Base-by-base conservation (phyloP, 2,888 invertebrate genomes). In the Belgica antarctica region DNA sequence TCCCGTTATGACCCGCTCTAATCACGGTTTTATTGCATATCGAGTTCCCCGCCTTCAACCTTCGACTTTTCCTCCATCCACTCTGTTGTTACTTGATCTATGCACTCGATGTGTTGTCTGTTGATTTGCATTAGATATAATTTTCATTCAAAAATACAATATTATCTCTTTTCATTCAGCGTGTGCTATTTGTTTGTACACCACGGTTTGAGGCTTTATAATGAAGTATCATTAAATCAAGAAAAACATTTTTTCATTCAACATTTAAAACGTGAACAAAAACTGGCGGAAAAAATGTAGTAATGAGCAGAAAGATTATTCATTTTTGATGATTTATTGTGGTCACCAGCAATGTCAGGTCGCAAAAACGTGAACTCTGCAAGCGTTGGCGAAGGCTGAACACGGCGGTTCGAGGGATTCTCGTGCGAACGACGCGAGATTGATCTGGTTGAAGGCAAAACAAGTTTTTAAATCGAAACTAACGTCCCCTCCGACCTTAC, bases 201-300 rank as follows among this genome's bases (percentile, higher is more conserved):
- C 41, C 41, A 10, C 41, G n/a, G 41, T 41, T n/a, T 15, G 41
- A 41, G 41, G 41, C 15, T 41, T 41, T 41, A n/a, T 41, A 41
- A 41, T 41, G n/a, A 41, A 41, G 41, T 41, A 41, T 41, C 41
- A 41, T 41, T 41, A 41, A 41, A 41, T 41, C 41, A 15, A 41
- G 41, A 34, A 15, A 41, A n/a, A 41, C 12, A 41, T 41, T 41
- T 41, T 41, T 41, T 41, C 10, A 7, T 31, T 31, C 31, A 10
- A 41, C 41, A 2, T 15, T 41, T 41, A 41, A n/a, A n/a, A 41
- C 41, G 41, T 15, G 41, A 41, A 41, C 41, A 4, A 31, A 31
- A 4, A 31, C 4, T 31, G n/a, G n/a, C n/a, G n/a, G n/a, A n/a
- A n/a, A 31, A 31, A 7, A 31, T 10, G 5, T 10, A 31, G 15